These are phyloP conservation scores for Pyrgilauda ruficollis DNA, from an alignment of 2,113 vertebrate genomes.

Conservation along the genomic window DNA sequence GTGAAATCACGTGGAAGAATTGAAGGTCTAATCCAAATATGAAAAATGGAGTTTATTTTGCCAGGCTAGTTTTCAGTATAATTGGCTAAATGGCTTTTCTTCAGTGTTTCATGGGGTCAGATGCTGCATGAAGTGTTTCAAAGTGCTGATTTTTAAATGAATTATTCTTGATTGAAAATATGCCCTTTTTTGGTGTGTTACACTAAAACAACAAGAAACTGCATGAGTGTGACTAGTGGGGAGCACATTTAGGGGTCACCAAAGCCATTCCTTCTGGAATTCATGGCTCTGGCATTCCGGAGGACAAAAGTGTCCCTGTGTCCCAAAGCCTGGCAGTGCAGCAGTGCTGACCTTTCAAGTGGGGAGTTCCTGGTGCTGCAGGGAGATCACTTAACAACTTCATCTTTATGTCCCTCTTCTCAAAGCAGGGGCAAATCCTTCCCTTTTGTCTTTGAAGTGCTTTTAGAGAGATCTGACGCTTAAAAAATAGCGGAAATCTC, in stretches of 20 bases:
- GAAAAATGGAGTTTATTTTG: neutral
- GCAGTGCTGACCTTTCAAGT: neutral
- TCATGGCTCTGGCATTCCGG: fast-evolving
- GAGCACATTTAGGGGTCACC: neutral
- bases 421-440: neutral
- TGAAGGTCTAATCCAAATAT: neutral
- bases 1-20: neutral
- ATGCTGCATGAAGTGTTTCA: neutral
- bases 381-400: neutral
- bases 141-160: neutral
- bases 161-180: neutral
- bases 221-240: fast-evolving
- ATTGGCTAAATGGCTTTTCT: neutral
- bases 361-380: neutral
- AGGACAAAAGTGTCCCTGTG: neutral
- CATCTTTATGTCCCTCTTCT: neutral
- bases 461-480: neutral
- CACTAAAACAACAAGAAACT: neutral
- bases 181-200: neutral
- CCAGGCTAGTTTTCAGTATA: neutral
- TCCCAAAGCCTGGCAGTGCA: neutral
- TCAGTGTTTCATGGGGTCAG: neutral
- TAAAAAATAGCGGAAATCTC: neutral
- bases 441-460: neutral
- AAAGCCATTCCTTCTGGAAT: neutral